Base-by-base conservation (phyloP, 2,888 invertebrate species). In the Drosophila subsilvestris region DNA sequence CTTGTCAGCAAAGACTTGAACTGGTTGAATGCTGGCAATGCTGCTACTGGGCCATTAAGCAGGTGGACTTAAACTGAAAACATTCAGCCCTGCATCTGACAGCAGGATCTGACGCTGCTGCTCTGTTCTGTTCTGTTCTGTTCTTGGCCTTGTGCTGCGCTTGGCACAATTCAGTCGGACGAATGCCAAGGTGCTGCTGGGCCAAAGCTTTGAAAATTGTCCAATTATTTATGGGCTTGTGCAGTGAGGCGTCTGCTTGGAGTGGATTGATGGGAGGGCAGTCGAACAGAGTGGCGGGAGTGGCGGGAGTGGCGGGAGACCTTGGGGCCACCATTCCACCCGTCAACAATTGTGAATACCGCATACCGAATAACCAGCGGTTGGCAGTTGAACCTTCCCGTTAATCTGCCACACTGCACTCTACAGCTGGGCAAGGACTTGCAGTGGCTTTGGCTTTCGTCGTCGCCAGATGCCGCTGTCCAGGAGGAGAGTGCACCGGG, bases 171-270 rank as follows among this genome's bases (percentile, higher is more conserved):
- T 8, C 3, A 10, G 22, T 42, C 53, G 3, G 22, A n/a, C 45
- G 10, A 8, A 9, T 25, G 9, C 43, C 25, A 37, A 69, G 81
- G 79, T 75, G 78, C 22, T 22, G 20, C 20, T 20, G 0, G 25
- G 6, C 72, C 72, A 51, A 63, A 62, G 54, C 63, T 55, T 57
- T 22, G 48, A 54, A 63, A 63, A 58, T 65, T 53, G 51, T 27
- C 45, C 80, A 80, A 74, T 71, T 74, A 71, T 80, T 74, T 71
- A 71, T 74, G 76, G 47, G 32, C 37, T 8, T 55, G 65, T 32
- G 60, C 60, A 60, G 54, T 17, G 37, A 55, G 54, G 51, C 51
- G 37, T 14, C 18, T 14, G n/a, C 20, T 37, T 18, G 18, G 5
- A n/a, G 12, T 8, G 63, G n/a, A 32, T 18, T 47, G 53, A 42